phyloP scores from a whole-genome alignment of 1,140 invertebrate species.

The Macrocentrus cingulum region DNA sequence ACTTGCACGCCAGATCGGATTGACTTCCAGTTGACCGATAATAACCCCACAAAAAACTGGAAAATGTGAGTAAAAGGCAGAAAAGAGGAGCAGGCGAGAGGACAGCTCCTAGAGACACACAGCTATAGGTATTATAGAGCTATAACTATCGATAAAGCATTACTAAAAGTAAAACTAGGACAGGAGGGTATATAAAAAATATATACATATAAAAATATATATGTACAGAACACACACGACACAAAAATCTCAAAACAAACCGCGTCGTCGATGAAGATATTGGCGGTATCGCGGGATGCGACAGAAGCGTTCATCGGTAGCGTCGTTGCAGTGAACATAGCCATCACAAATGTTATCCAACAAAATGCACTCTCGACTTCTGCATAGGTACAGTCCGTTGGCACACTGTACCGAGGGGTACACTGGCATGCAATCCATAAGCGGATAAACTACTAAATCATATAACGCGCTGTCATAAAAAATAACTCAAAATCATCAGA shows the following conservation, averaged over 20 bases:
- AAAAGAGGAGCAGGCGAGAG: neutral
- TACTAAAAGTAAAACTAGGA: constrained; percentile 4
- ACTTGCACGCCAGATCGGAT: too few relatives aligned
- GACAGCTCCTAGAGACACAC: too few relatives aligned
- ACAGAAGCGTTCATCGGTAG: constrained; percentile 73
- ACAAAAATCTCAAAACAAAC: constrained; percentile 54
- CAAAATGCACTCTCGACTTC: constrained; percentile 64
- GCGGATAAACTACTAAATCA: constrained; percentile 56
- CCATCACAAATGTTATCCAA: constrained; percentile 68
- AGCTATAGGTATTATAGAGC: too few relatives aligned
- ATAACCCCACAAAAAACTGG: too few relatives aligned
- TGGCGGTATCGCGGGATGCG: constrained; percentile 42
- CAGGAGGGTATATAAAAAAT: neutral
- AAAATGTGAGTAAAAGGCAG: neutral
- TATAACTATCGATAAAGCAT: neutral
- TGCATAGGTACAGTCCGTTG: constrained; percentile 64
- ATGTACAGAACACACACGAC: constrained; percentile 34
- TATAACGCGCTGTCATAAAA: constrained; percentile 48
- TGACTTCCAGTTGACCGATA: too few relatives aligned
- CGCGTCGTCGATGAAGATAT: constrained; percentile 50
- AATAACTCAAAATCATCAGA: constrained; percentile 24
- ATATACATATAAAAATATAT: constrained; percentile 11
- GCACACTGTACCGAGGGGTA: constrained; percentile 48
- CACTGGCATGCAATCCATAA: constrained; percentile 55
- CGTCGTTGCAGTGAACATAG: constrained; percentile 69